Evolutionary conservation across 2,888 invertebrate species (phyloP), one percentile per base, ranked within the genome.

Genomic region (Pollenia angustigena): DNA sequence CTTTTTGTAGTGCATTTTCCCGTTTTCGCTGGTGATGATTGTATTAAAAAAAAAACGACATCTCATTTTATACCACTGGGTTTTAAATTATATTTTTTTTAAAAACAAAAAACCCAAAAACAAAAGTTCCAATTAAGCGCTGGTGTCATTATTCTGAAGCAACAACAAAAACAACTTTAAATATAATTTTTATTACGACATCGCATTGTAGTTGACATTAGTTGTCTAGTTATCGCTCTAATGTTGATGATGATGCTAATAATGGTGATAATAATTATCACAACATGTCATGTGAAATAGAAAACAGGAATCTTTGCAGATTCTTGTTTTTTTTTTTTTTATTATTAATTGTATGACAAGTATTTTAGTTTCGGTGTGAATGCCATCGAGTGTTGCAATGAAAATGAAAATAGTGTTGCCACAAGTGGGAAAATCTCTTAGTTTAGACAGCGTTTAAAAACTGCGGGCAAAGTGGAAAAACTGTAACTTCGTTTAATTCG

Each of bases 291-390:
- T 16, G 2, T 52, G 0, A 11, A 12, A 52, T 1, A 12, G 10
- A 7, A 14, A 52, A 54, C 8, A 18, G 32, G 6, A 32, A 10
- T 52, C 40, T 40, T 14, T 46, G 23, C n/a, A 10, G 9, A 18
- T 32, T 66, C 14, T 54, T 23, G 23, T 23, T 23, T 74, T 48
- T 40, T 40, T 40, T 40, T 78, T 32, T 16, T n/a, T 66, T 18
- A 18, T 62, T 75, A 50, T 4, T 18, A 42, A 1, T 50, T 6
- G 50, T 18, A 42, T 12, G 16, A 56, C 8, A 76, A 54, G 14
- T 56, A 14, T n/a, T 76, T 76, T 48, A n/a, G 16, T 56, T 66
- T 46, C 7, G 23, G n/a, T 58, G 46, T 58, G n/a, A 72, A 58
- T 72, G n/a, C 6, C 46, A 58, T 14, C 18, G 23, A 46, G 8